phyloP scores from a whole-genome alignment of 2,888 invertebrate species.

The Chalcosyrphus nemorum region DNA sequence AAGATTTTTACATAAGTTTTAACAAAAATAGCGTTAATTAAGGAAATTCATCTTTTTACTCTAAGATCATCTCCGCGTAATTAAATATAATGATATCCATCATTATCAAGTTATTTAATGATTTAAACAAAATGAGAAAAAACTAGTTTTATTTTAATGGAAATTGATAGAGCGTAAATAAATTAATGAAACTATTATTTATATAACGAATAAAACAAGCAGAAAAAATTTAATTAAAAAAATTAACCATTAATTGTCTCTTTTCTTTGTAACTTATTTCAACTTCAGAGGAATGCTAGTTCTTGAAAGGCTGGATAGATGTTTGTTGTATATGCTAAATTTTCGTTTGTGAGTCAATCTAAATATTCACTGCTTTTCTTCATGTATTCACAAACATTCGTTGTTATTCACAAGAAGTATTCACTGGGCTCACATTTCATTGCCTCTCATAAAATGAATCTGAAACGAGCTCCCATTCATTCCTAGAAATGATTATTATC shows the following conservation, averaged over 20 bases:
- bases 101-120: slow-evolving; percentile 64
- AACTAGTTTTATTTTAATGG: slow-evolving; percentile 72
- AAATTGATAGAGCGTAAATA: slow-evolving; percentile 71
- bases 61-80: slow-evolving; percentile 60
- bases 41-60: slow-evolving; percentile 57
- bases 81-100: slow-evolving; percentile 49
- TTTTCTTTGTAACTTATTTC: too few species aligned
- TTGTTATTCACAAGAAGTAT: too few species aligned
- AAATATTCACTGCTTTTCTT: too few species aligned
- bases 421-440: too few species aligned
- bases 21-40: slow-evolving; percentile 58
- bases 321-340: too few species aligned
- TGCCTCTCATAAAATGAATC: too few species aligned
- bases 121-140: slow-evolving; percentile 58
- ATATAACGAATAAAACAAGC: slow-evolving; percentile 69
- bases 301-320: too few species aligned
- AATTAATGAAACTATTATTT: slow-evolving; percentile 72
- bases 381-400: too few species aligned
- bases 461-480: too few species aligned
- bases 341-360: too few species aligned
- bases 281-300: too few species aligned
- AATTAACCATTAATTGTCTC: slow-evolving; percentile 24
- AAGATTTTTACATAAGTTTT: slow-evolving; percentile 67
- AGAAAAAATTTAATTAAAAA: slow-evolving; percentile 45
- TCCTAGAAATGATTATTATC: too few species aligned